These are phyloP conservation scores for Capreolus pygargus DNA, from an alignment of 2,113 vertebrate species.

Conservation along the genomic window DNA sequence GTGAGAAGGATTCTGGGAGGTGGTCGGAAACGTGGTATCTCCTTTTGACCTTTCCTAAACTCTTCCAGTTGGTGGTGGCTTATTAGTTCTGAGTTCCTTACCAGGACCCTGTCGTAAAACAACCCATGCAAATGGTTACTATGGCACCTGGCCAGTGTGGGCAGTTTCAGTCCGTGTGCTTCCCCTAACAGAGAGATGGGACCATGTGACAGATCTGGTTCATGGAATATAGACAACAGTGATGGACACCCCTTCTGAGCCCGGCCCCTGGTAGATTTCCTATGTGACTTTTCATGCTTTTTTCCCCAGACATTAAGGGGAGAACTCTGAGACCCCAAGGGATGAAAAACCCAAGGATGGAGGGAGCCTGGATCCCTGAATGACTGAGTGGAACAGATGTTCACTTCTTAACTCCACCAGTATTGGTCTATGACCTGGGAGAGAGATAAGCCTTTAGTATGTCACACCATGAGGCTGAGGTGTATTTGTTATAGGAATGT, in stretches of 20 bases:
- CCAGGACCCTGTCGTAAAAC: neutral
- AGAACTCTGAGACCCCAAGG: neutral
- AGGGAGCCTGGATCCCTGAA: neutral
- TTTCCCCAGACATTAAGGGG: neutral
- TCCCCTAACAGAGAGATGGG: neutral
- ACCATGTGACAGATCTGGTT: neutral
- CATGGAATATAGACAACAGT: too few relatives aligned
- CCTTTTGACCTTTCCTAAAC: neutral
- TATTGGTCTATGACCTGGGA: neutral
- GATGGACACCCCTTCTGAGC: neutral
- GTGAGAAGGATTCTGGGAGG: neutral
- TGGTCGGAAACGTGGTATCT: neutral
- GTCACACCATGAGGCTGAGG: neutral
- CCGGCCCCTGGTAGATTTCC: neutral
- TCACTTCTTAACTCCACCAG: neutral
- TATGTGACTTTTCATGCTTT: neutral
- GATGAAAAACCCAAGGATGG: neutral
- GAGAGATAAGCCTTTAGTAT: neutral
- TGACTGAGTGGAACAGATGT: neutral
- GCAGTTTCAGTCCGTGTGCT: neutral
- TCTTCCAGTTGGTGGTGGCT: neutral
- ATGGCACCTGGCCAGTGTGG: neutral
- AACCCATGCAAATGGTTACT: neutral
- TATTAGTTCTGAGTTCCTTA: neutral
- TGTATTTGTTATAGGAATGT: neutral